phyloP scores from a whole-genome alignment of 2,888 invertebrate species.

The Biston betularia region DNA sequence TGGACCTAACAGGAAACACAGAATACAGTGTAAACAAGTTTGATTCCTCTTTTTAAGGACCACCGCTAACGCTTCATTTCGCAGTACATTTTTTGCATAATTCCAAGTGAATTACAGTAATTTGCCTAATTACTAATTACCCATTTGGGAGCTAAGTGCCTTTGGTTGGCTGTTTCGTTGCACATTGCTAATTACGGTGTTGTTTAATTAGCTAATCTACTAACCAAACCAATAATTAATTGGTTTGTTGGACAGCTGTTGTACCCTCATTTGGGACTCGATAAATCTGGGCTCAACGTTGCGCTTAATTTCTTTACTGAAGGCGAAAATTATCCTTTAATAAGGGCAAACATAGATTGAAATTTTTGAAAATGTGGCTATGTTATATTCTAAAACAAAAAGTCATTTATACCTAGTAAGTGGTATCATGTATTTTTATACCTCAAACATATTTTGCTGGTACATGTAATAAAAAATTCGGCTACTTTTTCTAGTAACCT shows the following conservation, averaged over 20 bases:
- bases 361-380: neutral
- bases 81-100: conserved; percentile 24
- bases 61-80: neutral
- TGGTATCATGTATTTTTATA: too few relatives aligned
- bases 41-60: neutral
- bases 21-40: neutral
- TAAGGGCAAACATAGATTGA: conserved; percentile 30
- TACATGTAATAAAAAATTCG: too few relatives aligned
- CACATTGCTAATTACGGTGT: conserved; percentile 30
- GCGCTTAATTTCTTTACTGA: conserved; percentile 25
- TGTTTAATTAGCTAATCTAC: conserved; percentile 38
- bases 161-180: conserved; percentile 26
- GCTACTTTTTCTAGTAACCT: too few relatives aligned
- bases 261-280: conserved; percentile 25
- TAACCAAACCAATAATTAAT: conserved; percentile 35
- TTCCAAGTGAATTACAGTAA: conserved; percentile 26
- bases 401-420: too few relatives aligned
- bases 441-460: too few relatives aligned
- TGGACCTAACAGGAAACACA: too few relatives aligned
- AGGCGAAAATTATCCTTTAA: conserved; percentile 61
- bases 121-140: conserved; percentile 29
- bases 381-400: too few relatives aligned
- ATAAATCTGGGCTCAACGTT: conserved; percentile 27
- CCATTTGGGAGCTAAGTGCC: conserved; percentile 17
- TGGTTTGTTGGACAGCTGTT: conserved; percentile 26